Evolutionary conservation across 1,140 invertebrate species (phyloP).

Genomic region (Drosophila miranda): DNA sequence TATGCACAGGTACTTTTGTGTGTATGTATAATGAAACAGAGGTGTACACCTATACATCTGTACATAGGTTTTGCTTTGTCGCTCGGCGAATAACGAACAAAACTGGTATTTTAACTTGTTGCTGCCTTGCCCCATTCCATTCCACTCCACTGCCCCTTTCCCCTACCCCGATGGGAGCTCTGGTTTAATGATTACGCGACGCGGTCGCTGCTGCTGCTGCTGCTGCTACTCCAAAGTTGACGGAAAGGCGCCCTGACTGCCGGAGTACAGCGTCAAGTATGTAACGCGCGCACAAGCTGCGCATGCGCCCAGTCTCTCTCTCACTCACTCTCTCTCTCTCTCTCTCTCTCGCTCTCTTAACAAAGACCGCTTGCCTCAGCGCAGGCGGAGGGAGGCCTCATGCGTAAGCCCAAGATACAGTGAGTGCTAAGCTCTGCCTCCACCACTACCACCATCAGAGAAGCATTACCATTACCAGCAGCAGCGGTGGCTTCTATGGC

Average conservation of each 20-base stretch:
- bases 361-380: constrained; percentile 18
- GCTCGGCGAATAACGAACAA: constrained; percentile 1
- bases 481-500: constrained; percentile 10
- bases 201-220: constrained; percentile 29
- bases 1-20: background rate
- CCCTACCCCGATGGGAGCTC: constrained; percentile 2
- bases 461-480: too few relatives aligned
- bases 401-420: constrained; percentile 9
- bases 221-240: constrained; percentile 30
- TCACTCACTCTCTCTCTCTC: background rate
- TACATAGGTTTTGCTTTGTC: too few relatives aligned
- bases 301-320: constrained; percentile 3
- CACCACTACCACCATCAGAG: background rate
- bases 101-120: constrained; percentile 21
- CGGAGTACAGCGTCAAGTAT: constrained; percentile 22
- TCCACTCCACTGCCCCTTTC: background rate
- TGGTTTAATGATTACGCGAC: constrained; percentile 56
- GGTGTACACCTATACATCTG: too few relatives aligned
- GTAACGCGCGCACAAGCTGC: constrained; percentile 9
- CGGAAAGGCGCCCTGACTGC: constrained; percentile 29
- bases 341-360: background rate
- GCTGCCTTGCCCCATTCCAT: constrained; percentile 4
- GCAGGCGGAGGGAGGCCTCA: background rate
- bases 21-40: too few relatives aligned
- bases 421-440: background rate